Evolutionary conservation across 2,888 invertebrate genomes (phyloP).

Genomic region (Troides aeacus): DNA sequence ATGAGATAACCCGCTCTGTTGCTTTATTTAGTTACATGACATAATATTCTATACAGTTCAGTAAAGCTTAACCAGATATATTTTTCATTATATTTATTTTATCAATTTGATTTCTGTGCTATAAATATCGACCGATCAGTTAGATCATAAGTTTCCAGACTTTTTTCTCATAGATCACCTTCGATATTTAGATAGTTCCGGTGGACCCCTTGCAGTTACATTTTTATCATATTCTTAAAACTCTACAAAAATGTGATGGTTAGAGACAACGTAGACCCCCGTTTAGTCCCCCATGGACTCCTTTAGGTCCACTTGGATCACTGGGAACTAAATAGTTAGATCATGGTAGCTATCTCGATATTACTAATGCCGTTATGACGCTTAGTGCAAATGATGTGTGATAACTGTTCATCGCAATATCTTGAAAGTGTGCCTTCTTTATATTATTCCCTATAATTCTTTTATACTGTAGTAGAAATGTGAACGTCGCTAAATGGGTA

Average conservation of each 20-base stretch:
- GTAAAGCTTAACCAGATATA: background rate
- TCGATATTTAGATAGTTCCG: no score
- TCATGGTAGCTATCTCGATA: background rate
- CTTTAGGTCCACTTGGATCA: no score
- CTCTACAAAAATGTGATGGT: no score
- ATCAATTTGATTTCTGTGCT: background rate
- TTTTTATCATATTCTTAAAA: no score
- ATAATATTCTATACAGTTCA: slow-evolving; percentile 21
- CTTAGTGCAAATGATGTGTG: background rate
- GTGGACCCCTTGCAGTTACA: no score
- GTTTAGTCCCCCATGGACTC: no score
- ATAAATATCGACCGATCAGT: background rate
- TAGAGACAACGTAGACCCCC: no score
- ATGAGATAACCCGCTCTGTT: slow-evolving; percentile 34
- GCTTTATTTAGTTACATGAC: slow-evolving; percentile 33
- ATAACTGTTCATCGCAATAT: background rate
- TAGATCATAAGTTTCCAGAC: no score
- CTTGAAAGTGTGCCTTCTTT: background rate
- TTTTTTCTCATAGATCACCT: no score
- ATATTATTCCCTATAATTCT: background rate
- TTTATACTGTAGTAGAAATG: background rate
- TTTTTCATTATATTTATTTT: background rate
- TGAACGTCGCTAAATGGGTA: background rate
- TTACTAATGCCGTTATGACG: background rate
- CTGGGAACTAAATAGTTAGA: no score